These are phyloP conservation scores for Dasysyrphus albostriatus DNA, from an alignment of 2,888 invertebrate species.

Conservation along the genomic window DNA sequence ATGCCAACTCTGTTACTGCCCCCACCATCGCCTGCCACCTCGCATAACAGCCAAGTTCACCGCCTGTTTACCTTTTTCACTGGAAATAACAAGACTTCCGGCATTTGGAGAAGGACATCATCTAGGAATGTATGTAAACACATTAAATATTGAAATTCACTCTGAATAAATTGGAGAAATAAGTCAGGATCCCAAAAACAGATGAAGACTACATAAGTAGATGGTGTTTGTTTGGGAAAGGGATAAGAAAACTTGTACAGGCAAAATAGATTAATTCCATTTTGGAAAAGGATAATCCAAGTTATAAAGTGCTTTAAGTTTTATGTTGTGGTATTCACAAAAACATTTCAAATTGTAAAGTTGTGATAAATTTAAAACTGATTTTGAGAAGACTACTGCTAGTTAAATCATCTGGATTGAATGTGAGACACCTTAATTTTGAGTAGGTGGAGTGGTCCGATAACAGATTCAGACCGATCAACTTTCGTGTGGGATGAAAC, in stretches of 20 bases:
- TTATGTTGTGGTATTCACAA: background rate
- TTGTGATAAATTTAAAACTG: background rate
- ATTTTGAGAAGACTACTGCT: too few species aligned
- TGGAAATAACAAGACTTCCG: constrained; percentile 43
- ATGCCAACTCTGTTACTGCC: constrained; percentile 5
- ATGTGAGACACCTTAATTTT: too few species aligned
- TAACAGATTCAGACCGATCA: too few species aligned
- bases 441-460: too few species aligned
- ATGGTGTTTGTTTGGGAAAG: constrained; percentile 4
- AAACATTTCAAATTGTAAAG: background rate
- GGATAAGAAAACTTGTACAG: constrained; percentile 5
- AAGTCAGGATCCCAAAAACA: background rate
- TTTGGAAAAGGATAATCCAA: background rate
- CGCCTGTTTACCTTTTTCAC: constrained; percentile 11
- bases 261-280: background rate
- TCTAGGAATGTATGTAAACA: constrained; percentile 47
- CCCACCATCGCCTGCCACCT: background rate
- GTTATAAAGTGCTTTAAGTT: background rate
- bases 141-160: constrained; percentile 54
- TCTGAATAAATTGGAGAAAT: constrained; percentile 23
- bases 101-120: constrained; percentile 43
- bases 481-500: too few species aligned
- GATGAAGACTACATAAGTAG: constrained; percentile 9
- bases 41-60: background rate
- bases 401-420: too few species aligned